Evolutionary conservation across 2,113 vertebrate genomes (phyloP), one percentile per base, ranked within the genome.

Genomic region (Xyliphius kryptos): DNA sequence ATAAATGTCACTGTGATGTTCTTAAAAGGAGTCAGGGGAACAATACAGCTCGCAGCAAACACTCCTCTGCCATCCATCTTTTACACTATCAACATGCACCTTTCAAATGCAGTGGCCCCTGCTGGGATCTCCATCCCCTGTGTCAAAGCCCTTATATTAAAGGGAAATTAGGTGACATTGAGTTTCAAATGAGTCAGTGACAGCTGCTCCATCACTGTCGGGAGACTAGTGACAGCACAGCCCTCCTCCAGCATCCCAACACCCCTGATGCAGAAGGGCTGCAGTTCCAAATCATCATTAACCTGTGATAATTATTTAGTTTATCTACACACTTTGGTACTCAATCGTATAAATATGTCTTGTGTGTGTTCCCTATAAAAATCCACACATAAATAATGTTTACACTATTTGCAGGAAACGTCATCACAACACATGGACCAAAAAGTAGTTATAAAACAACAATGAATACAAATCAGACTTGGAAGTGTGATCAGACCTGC

Each of bases 151-250:
- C 56, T 67, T 54, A 68, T 62, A 61, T 72, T 62, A 69, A 57
- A 64, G 56, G 77, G 74, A 82, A 82, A 80, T 76, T 61, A 76
- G 70, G 66, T 66, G 65, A 77, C 79, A 82, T 82, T 81, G 66
- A 77, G 64, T 81, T 82, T 82, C 46, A 81, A 82, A 83, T 79
- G 65, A 81, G 67, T 63, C 67, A 50, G 41, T 61, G 54, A 68
- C 49, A 79, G 68, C 71, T 73, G 16, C 69, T 84, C 54, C 49
- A 51, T 81, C 80, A 77, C 72, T 79, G 78, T 77, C 78, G 53
- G 51, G 38, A 17, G 47, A 43, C 44, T 38, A 49, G 61, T 51
- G 60, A 70, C 60, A 60, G 51, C 32, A 10, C 41, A 47, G 26
- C 65, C 64, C 60, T 67, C 56, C 52, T 48, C 56, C 47, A 51